Evolutionary conservation across 2,113 vertebrate species (phyloP).

Genomic region (Ctenodactylus gundi): DNA sequence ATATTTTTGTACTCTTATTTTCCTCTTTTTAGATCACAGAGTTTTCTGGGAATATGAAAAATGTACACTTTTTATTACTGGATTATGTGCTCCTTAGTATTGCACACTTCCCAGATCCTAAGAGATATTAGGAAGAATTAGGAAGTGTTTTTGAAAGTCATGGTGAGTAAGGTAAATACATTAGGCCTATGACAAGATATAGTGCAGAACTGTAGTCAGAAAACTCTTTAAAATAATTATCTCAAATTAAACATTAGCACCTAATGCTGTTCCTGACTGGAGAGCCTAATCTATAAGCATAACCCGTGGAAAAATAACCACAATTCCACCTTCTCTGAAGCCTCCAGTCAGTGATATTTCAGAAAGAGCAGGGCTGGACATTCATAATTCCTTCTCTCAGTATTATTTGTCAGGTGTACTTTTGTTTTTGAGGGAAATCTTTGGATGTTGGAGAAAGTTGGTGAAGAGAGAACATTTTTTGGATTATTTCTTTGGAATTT

Average conservation of each 20-base stretch:
- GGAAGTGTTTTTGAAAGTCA: not conserved
- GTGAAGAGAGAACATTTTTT: not conserved
- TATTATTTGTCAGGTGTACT: not conserved
- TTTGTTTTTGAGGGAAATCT: not conserved
- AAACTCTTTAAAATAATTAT: not conserved
- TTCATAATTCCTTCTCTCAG: not conserved
- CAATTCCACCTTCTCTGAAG: not conserved
- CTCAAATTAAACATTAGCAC: not conserved
- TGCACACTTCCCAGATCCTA: accelerated
- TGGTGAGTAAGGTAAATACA: not conserved
- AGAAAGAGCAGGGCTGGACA: not conserved
- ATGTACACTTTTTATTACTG: not conserved
- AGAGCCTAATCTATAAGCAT: not conserved
- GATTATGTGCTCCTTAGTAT: not conserved
- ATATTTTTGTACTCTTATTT: not conserved
- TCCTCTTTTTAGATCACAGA: not conserved
- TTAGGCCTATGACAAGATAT: not conserved
- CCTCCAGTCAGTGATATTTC: not conserved
- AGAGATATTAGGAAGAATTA: not conserved
- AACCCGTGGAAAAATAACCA: not conserved
- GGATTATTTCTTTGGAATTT: not conserved
- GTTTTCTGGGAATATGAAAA: not conserved
- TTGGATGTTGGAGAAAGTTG: not conserved
- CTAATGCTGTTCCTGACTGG: not conserved
- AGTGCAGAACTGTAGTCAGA: not conserved